Percentiles rank a stretch among this genome's conserved stretches.
phyloP scores from a whole-genome alignment of 2,113 vertebrate genomes.

The human region DNA sequence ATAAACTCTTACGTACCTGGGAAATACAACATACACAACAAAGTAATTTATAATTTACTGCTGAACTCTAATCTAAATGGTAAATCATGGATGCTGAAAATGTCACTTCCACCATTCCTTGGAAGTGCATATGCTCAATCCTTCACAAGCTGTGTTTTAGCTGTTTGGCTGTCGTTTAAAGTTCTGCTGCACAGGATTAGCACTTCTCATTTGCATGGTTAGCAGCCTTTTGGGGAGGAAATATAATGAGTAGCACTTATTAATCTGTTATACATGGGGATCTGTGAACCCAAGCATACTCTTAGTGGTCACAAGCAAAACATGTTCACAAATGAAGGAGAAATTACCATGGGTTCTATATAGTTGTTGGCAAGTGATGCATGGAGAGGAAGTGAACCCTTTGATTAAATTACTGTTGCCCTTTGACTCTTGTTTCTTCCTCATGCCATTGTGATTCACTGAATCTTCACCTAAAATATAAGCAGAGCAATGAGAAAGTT shows the following conservation, averaged over 20 bases:
- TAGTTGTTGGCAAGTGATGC: not conserved
- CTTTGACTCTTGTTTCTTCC: conserved; percentile 5
- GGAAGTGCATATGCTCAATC: not conserved
- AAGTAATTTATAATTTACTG: conserved; percentile 28
- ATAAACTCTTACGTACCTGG: conserved; percentile 14
- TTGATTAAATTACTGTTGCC: not conserved
- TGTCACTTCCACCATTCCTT: not conserved
- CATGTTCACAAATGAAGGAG: not conserved
- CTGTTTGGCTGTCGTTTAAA: not conserved
- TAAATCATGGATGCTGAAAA: conserved; percentile 51
- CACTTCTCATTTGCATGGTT: conserved; percentile 37
- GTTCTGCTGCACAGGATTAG: conserved; percentile 28
- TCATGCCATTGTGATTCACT: not conserved
- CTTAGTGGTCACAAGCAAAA: conserved; percentile 48
- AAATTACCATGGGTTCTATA: not conserved
- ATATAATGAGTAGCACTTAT: conserved; percentile 58
- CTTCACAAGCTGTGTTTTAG: conserved; percentile 10
- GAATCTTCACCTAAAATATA: not conserved
- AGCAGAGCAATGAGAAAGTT: not conserved
- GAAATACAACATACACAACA: not conserved
- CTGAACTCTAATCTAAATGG: not conserved
- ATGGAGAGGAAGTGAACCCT: not conserved
- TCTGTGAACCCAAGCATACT: conserved; percentile 39
- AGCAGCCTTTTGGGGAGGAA: conserved; percentile 39
- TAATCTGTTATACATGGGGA: conserved; percentile 28